Base-by-base conservation (phyloP, 2,113 vertebrate species). In the Rhynchomys soricoides region DNA sequence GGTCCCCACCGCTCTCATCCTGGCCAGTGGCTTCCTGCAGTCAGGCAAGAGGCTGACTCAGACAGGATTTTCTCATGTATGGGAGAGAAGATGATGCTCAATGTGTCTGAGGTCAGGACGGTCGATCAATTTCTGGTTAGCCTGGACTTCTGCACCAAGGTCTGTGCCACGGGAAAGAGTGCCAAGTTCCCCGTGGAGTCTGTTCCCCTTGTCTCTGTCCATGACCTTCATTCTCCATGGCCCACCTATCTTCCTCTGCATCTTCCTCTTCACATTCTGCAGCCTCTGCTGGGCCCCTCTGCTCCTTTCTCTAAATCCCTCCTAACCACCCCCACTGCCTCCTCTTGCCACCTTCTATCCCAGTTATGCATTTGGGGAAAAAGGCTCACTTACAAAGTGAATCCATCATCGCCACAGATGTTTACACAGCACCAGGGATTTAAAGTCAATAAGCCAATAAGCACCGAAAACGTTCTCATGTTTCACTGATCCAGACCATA, bases 281-380 rank as follows among this genome's bases (percentile, higher is more conserved):
- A 34, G 13, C 3, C 15, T 40, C 34, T 0, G 7, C 37, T n/a
- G 15, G 1, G 11, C 37, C 37, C 3, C 37, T 59, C n/a, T n/a
- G 15, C 1, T 59, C 55, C 37, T 17, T 9, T 43, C 81, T 70
- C 40, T 11, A 37, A 50, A 29, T 37, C 37, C 50, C 48, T 74
- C 52, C 52, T 70, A 26, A 55, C 22, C 3, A 7, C 16, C 26
- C 16, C 26, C 15, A 37, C 6, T 4, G 9, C 45, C 29, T 90
- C 29, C 43, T 79, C 70, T 29, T 21, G 40, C 73, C 26, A 70
- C 31, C 6, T 26, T 83, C 31, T 40, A 22, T 71, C 29, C 24
- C 81, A 66, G 7, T 10, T 57, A 26, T 21, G 1, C 26, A 21
- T 22, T 77, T 19, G 10, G 66, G 52, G 79, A 77, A 70, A 21